phyloP scores from a whole-genome alignment of 2,888 invertebrate species.

The Copidosoma aretas region DNA sequence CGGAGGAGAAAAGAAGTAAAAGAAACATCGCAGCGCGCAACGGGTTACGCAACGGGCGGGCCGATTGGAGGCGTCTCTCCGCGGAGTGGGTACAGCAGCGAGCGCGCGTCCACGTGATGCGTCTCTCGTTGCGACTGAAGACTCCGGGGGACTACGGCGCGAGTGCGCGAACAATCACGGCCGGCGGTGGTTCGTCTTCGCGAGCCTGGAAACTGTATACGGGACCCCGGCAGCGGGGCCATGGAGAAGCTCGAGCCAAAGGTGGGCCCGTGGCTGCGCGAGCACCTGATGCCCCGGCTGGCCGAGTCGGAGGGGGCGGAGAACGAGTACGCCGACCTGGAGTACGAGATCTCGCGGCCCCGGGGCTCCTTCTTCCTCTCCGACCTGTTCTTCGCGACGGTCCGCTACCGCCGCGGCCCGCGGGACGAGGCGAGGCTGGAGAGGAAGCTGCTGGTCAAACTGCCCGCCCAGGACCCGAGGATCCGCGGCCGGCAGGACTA shows the following conservation, averaged over 20 bases:
- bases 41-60: too few species aligned
- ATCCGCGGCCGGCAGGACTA: background rate
- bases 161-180: too few species aligned
- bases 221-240: background rate
- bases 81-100: too few species aligned
- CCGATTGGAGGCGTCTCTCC: too few species aligned
- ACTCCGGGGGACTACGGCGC: too few species aligned
- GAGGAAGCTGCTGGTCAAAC: slow-evolving; percentile 18
- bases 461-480: background rate
- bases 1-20: too few species aligned
- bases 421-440: background rate
- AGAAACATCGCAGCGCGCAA: too few species aligned
- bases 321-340: slow-evolving; percentile 18
- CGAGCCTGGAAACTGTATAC: background rate
- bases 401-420: slow-evolving; percentile 32
- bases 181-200: too few species aligned
- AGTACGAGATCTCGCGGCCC: slow-evolving; percentile 41
- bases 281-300: slow-evolving; percentile 36
- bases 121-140: too few species aligned
- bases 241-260: slow-evolving; percentile 22
- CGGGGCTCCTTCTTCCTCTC: slow-evolving; percentile 44
- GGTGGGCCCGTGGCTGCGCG: slow-evolving; percentile 39
- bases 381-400: slow-evolving; percentile 40
- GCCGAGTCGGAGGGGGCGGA: background rate
- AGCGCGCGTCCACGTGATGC: too few species aligned